Evolutionary conservation across 2,888 invertebrate genomes (phyloP).

Genomic region (Microplitis manilae): DNA sequence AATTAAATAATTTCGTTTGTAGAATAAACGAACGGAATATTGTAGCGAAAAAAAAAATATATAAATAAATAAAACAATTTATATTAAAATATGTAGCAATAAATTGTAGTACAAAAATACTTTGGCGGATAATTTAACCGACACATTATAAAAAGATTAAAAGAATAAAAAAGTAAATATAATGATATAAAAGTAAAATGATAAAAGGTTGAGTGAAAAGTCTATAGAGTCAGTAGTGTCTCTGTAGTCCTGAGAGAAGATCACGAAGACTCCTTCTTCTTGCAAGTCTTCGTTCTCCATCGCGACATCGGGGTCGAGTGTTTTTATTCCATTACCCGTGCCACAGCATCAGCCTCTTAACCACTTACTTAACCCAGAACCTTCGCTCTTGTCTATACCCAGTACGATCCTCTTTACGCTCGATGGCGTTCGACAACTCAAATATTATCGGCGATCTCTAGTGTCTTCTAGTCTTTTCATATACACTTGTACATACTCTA

Average conservation of each 20-base stretch:
- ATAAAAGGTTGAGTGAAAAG: slow-evolving; percentile 29
- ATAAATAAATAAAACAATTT: too few species aligned
- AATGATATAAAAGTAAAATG: slow-evolving; percentile 25
- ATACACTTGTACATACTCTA: slow-evolving; percentile 8
- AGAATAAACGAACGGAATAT: neutral
- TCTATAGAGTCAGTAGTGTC: neutral
- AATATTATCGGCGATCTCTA: slow-evolving; percentile 63
- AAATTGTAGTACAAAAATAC: neutral
- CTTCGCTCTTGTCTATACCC: slow-evolving; percentile 52
- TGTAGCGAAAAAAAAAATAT: neutral
- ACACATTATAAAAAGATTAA: neutral
- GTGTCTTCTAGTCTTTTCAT: slow-evolving; percentile 18
- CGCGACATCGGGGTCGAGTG: slow-evolving; percentile 65
- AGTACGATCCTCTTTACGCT: slow-evolving; percentile 37
- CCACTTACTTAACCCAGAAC: slow-evolving; percentile 64
- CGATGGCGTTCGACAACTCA: slow-evolving; percentile 64
- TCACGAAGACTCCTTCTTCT: slow-evolving; percentile 20
- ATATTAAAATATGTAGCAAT: too few species aligned
- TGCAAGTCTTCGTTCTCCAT: slow-evolving; percentile 29
- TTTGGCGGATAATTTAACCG: neutral
- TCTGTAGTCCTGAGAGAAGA: neutral
- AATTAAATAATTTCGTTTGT: neutral
- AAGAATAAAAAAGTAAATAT: slow-evolving; percentile 20
- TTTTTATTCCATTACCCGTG: slow-evolving; percentile 69
- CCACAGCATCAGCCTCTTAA: slow-evolving; percentile 63